Evolutionary conservation across 2,888 invertebrate species (phyloP).

Genomic region (Chrysolina oricalcia): DNA sequence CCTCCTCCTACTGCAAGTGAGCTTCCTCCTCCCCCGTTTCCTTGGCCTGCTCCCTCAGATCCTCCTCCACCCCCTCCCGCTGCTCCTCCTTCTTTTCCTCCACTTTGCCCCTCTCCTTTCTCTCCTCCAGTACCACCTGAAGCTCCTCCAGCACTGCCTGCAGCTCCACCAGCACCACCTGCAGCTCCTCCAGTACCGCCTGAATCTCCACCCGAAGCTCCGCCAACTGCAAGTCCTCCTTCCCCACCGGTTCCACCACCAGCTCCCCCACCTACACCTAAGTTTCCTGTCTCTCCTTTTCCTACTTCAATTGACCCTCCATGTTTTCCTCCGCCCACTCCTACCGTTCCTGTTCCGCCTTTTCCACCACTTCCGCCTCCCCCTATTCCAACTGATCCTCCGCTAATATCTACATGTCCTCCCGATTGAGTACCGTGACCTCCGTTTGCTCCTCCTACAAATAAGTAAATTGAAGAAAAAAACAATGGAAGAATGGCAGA

Average conservation of each 20-base stretch:
- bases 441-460: too few species aligned
- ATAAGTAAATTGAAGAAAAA: too few species aligned
- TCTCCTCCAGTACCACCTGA: constrained; percentile 8
- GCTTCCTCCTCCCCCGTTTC: not conserved
- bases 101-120: not conserved
- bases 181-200: constrained; percentile 28
- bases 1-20: not conserved
- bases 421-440: too few species aligned
- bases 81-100: constrained; percentile 20
- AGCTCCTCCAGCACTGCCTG: not conserved
- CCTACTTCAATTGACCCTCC: not conserved
- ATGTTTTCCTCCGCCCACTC: not conserved
- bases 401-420: not conserved
- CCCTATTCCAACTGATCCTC: not conserved
- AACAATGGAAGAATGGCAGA: too few species aligned
- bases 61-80: not conserved
- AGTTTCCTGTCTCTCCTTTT: not conserved
- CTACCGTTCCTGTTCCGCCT: not conserved
- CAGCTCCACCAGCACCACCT: constrained; percentile 11
- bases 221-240: constrained; percentile 19
- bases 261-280: constrained; percentile 14
- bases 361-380: not conserved
- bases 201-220: not conserved
- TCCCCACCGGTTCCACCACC: constrained; percentile 25
- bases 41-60: not conserved